Percentiles rank a stretch among this genome's conserved stretches.
phyloP scores from a whole-genome alignment of 2,888 invertebrate genomes.

The Theristus sp. region DNA sequence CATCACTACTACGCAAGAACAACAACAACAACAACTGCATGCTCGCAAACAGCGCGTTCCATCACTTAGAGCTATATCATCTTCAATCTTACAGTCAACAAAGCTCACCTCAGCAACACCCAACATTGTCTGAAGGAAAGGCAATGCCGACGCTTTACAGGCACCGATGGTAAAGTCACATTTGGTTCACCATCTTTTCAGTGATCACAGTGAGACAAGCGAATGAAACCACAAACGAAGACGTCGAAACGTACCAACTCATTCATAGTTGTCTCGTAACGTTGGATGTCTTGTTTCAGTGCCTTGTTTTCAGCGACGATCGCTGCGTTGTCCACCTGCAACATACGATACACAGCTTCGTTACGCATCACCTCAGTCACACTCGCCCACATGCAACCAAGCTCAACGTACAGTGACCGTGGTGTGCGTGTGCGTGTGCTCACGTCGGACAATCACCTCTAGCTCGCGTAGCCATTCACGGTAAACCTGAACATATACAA shows the following conservation, averaged over 20 bases:
- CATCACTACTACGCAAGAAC: no score
- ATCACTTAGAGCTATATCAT: no score
- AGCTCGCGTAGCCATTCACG: background rate
- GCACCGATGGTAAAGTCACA: no score
- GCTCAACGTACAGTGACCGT: background rate
- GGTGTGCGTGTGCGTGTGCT: background rate
- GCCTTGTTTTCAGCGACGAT: background rate
- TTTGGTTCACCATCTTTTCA: no score
- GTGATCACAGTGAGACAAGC: no score
- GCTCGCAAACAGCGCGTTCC: no score
- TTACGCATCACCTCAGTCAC: background rate
- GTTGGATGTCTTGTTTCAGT: background rate
- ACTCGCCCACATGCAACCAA: background rate
- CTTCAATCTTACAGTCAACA: no score
- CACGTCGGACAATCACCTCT: background rate
- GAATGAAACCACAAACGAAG: background rate
- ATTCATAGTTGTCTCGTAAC: background rate
- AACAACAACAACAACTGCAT: no score
- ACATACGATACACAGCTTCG: background rate
- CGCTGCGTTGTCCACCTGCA: background rate
- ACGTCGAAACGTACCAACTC: background rate
- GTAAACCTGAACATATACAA: background rate
- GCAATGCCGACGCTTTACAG: no score
- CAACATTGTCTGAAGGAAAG: no score
- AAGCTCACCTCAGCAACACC: no score